Evolutionary conservation across 2,797 vertebrate genomes (phyloP).

Genomic region (Pseudomugil gertrudae): DNA sequence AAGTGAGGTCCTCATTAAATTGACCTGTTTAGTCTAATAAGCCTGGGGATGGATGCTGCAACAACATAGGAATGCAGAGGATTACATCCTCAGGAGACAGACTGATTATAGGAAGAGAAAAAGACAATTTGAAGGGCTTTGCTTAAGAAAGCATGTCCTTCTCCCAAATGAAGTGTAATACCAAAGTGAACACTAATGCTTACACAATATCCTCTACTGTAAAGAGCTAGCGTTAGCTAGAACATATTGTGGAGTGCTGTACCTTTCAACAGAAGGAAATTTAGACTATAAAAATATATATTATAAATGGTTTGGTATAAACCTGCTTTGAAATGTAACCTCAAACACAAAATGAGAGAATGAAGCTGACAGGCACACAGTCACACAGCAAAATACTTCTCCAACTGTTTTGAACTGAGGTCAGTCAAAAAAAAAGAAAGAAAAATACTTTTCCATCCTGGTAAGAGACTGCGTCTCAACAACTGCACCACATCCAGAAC

Average conservation of each 20-base stretch:
- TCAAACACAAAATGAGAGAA: slow-evolving; percentile 27
- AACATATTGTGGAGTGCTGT: neutral
- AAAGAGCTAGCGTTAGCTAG: slow-evolving; percentile 27
- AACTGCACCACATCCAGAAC: slow-evolving; percentile 80
- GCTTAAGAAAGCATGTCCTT: slow-evolving; percentile 67
- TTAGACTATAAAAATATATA: slow-evolving; percentile 1
- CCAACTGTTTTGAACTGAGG: slow-evolving; percentile 63
- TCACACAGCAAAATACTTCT: slow-evolving; percentile 51
- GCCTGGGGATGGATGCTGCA: slow-evolving; percentile 43
- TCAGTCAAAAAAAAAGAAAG: slow-evolving; percentile 62
- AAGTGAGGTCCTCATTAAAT: slow-evolving; percentile 32
- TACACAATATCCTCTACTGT: slow-evolving; percentile 43
- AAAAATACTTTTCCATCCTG: slow-evolving; percentile 68
- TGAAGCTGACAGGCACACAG: slow-evolving; percentile 32
- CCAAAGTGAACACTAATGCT: slow-evolving; percentile 44
- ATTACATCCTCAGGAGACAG: slow-evolving; percentile 67
- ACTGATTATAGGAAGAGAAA: slow-evolving; percentile 62
- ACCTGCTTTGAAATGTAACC: slow-evolving; percentile 16
- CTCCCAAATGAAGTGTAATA: slow-evolving; percentile 56
- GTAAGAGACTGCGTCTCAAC: slow-evolving; percentile 74
- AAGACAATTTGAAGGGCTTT: slow-evolving; percentile 65
- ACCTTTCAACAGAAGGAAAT: neutral
- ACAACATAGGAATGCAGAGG: slow-evolving; percentile 54
- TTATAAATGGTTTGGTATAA: slow-evolving; percentile 2
- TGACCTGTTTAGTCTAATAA: slow-evolving; percentile 28